Evolutionary conservation across 2,113 vertebrate species (phyloP), one percentile per base, ranked within the genome.

Genomic region (Campylomormyrus tamandua): DNA sequence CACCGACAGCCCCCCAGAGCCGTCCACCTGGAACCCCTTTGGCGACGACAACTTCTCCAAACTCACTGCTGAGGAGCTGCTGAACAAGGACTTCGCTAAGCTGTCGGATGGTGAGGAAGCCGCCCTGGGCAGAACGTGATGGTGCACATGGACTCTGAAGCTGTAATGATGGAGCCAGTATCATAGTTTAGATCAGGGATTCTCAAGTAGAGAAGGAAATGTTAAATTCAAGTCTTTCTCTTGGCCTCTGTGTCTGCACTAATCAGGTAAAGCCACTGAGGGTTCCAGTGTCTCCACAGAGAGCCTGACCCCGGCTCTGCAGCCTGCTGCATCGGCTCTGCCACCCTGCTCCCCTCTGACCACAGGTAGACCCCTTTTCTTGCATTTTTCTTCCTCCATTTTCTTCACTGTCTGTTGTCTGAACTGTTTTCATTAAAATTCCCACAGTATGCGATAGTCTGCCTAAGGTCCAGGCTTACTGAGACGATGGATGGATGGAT

Each of bases 31-130:
- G 98, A 99, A 99, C 93, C 98, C 98, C 0, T 99, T 99, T 6
- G 98, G 98, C 7, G 97, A 99, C 6, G 98, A 99, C 94, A 96
- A 97, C 94, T 99, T 99, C 93, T 98, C 98, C 92, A 97, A 96
- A 92, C 96, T 99, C 66, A 95, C 97, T 1, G 97, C 97, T 6
- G 98, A 97, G 90, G 97, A 98, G 91, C 95, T 98, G 90, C 96
- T 97, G 45, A 95, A 97, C 90, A 97, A 98, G 91, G 97, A 97
- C 93, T 97, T 97, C 92, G 96, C 97, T 24, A 98, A 97, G 91
- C 95, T 97, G 1, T 93, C 95, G 15, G 95, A 97, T 0, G 97
- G 98, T 99, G 94, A 94, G 94, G 52, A 17, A 27, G 3, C 80
- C 8, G 1, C 8, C 8, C 0, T 27, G 3, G 31, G 87, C 39